Base-by-base conservation (phyloP, 2,797 vertebrate species). In the Silurus aristotelis region DNA sequence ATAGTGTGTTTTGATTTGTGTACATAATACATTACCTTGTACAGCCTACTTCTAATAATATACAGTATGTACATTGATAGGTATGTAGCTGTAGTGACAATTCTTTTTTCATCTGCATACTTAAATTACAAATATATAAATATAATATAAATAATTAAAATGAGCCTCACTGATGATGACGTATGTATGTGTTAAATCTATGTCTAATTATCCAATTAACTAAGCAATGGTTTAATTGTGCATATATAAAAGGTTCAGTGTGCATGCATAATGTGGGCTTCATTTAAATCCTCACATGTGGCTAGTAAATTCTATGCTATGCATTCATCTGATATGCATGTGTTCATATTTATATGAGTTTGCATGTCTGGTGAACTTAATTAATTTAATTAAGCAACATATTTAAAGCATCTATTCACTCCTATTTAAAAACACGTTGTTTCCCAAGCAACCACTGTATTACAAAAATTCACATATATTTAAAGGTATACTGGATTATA, bases 201-300 rank as follows among this genome's bases (percentile, higher is more conserved):
- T 10, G 66, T 52, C 66, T 79, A 31, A 67, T 67, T 67, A 55
- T 27, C 79, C 63, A 85, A 81, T 85, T 81, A 82, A 60, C 78
- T 66, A 46, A 75, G 84, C 70, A 13, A 19, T 81, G 60, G 66
- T 81, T 81, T 85, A 85, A 85, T 85, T 81, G 84, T 19, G 60
- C 60, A 64, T 82, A 58, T 46, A 75, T 85, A 64, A 82, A 56
- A 85, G n/a, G 60, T 82, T 75, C 63, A 82, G 22, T 15, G 22
- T 3, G 5, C 48, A 31, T 48, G 78, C 63, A 82, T 22, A 52
- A 3, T 67, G 52, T 60, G 63, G 6, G 31, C 71, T 76, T 25
- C 19, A 25, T 68, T 31, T 13, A 27, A 31, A 46, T 46, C 67
- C 31, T 61, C 14, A 81, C 55, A 64, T 55, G 31, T 72, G 67